Evolutionary conservation across 2,888 invertebrate species (phyloP).

Genomic region (Machimus rusticus): DNA sequence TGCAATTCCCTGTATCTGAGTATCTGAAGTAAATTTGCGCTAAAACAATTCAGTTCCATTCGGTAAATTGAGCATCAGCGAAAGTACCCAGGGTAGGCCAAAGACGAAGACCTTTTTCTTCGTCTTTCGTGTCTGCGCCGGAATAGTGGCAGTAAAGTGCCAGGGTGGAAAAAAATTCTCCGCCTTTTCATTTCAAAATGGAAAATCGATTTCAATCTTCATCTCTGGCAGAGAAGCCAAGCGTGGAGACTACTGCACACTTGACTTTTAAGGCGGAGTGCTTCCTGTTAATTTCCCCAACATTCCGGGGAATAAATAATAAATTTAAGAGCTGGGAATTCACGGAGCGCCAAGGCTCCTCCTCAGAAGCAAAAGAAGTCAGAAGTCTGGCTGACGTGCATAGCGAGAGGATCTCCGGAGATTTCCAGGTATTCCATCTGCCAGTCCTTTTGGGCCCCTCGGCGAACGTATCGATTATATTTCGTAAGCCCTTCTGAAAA

Average conservation of each 20-base stretch:
- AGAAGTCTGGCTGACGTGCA: background rate
- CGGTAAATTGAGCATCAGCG: slow-evolving; percentile 29
- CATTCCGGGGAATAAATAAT: slow-evolving; percentile 33
- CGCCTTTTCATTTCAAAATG: slow-evolving; percentile 3
- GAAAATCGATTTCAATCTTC: slow-evolving; percentile 25
- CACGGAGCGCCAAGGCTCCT: background rate
- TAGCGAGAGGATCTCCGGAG: background rate
- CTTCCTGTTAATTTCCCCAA: slow-evolving; percentile 30
- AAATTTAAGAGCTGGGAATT: background rate
- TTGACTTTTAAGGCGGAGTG: slow-evolving; percentile 6
- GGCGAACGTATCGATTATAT: background rate
- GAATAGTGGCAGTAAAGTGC: background rate
- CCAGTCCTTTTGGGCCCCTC: background rate
- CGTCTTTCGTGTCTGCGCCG: background rate
- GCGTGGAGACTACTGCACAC: slow-evolving; percentile 4
- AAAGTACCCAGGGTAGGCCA: background rate
- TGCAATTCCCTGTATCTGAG: background rate
- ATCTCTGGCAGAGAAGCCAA: background rate
- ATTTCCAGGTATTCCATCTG: background rate
- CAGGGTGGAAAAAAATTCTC: background rate
- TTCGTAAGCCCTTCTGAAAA: background rate
- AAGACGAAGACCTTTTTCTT: background rate
- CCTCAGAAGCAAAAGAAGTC: too few species aligned
- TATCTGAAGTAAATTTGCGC: background rate
- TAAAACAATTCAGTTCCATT: background rate